Conservation (phyloP, 2,888 invertebrate genomes). For the Marronus borbonicus region DNA sequence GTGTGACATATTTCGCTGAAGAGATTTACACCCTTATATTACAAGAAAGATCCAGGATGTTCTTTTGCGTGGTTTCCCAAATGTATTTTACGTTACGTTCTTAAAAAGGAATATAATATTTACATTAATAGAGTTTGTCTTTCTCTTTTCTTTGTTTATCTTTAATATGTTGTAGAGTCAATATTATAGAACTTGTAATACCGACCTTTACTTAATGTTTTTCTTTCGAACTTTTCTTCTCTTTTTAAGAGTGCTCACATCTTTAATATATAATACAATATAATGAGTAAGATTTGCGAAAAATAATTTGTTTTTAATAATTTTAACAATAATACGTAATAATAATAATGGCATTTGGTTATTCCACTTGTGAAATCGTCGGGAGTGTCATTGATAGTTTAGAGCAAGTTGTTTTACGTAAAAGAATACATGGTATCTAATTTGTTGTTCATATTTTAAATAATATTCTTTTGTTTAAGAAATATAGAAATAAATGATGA, state of each 20-base stretch:
- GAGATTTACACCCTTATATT: too few species aligned
- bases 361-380: slow-evolving; percentile 29
- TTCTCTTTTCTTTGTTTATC: too few species aligned
- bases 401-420: too few species aligned
- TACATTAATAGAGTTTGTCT: not conserved
- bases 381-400: not conserved
- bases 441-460: too few species aligned
- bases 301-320: slow-evolving; percentile 24
- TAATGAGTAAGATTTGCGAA: slow-evolving; percentile 37
- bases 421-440: too few species aligned
- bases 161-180: not conserved
- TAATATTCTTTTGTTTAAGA: too few species aligned
- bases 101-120: slow-evolving; percentile 6
- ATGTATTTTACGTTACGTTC: not conserved
- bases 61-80: slow-evolving; percentile 6
- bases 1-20: not conserved
- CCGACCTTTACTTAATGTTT: slow-evolving; percentile 12
- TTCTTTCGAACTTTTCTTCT: slow-evolving; percentile 4
- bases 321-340: slow-evolving; percentile 27
- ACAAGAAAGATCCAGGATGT: too few species aligned
- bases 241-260: slow-evolving; percentile 13
- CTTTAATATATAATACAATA: slow-evolving; percentile 29
- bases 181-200: not conserved
- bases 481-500: too few species aligned
- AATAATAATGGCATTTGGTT: slow-evolving; percentile 33